Base-by-base conservation (phyloP, 2,113 vertebrate species). In the crab-eating macaque (Macaca fascicularis) region DNA sequence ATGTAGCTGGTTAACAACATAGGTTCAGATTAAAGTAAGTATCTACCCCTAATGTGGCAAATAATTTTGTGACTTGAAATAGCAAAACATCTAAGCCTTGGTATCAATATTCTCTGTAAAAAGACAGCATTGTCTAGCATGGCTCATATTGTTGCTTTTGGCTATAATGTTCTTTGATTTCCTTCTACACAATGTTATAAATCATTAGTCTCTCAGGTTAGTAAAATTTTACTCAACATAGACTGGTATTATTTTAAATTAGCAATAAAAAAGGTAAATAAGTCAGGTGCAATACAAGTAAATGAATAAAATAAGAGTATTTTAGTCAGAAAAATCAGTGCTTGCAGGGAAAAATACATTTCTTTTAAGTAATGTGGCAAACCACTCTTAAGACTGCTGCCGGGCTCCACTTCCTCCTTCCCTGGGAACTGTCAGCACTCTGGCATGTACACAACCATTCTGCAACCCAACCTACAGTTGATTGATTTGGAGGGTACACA, bases 291-390 rank as follows among this genome's bases (percentile, higher is more conserved):
- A 59, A 70, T 69, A 45, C 11, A 55, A 83, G 32, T 50, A 64
- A 85, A 95, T 86, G 69, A 93, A 95, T 5, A 82, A 72, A 89
- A 70, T 9, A 57, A 50, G 74, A 90, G 5, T 82, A 82, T 80
- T 96, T 75, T 92, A 19, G 90, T 55, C 75, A 74, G 52, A 90
- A 64, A 86, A 90, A 74, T 86, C 79, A 43, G 2, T 78, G 5
- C 8, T 16, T 75, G 40, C 27, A 48, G 12, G 38, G 38, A 5
- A 70, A 74, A 78, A 48, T 6, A 35, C 1, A 91, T 35, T 70
- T 69, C 74, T 69, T 86, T 90, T 57, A 69, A 85, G 82, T 35
- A 78, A 92, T 3, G 13, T 20, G 14, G 52, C 11, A 75, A 52
- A 57, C 48, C 61, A n/a, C 27, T 59, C 57, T 57, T 14, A 30